Percentiles rank a stretch among this genome's conserved stretches.
These are phyloP conservation scores for Morelia viridis DNA, from an alignment of 2,797 vertebrate species.

Conservation along the genomic window DNA sequence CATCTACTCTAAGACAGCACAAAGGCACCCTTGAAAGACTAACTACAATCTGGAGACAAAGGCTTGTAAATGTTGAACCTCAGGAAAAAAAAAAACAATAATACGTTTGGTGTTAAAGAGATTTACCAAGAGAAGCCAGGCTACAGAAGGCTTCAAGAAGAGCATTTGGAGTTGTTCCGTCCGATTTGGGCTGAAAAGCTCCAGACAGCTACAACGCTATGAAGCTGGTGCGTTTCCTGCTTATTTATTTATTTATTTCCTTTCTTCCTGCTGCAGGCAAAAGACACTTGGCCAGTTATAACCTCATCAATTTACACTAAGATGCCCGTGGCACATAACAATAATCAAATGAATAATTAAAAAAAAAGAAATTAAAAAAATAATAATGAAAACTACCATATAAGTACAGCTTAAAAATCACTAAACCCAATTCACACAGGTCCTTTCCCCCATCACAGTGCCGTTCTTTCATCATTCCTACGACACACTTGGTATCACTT, in stretches of 20 bases:
- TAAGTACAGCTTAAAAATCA: background rate
- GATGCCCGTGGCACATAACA: background rate
- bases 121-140: rapidly evolving
- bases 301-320: background rate
- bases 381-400: background rate
- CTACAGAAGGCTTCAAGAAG: rapidly evolving
- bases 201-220: background rate
- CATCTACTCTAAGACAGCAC: constrained; percentile 24
- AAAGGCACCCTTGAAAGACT: constrained; percentile 32
- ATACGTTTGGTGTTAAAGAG: rapidly evolving
- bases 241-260: background rate
- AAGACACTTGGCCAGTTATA: background rate
- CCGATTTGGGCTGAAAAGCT: background rate
- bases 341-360: background rate
- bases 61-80: constrained; percentile 47
- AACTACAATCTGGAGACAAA: constrained; percentile 37
- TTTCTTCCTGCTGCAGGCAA: background rate
- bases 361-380: background rate
- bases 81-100: background rate
- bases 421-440: background rate
- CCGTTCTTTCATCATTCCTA: background rate
- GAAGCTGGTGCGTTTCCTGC: background rate
- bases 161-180: rapidly evolving
- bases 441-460: background rate
- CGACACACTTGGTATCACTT: background rate